Percentiles rank a stretch among this genome's conserved stretches.
phyloP scores from a whole-genome alignment of 2,797 vertebrate genomes.

The Ciconia nigra region DNA sequence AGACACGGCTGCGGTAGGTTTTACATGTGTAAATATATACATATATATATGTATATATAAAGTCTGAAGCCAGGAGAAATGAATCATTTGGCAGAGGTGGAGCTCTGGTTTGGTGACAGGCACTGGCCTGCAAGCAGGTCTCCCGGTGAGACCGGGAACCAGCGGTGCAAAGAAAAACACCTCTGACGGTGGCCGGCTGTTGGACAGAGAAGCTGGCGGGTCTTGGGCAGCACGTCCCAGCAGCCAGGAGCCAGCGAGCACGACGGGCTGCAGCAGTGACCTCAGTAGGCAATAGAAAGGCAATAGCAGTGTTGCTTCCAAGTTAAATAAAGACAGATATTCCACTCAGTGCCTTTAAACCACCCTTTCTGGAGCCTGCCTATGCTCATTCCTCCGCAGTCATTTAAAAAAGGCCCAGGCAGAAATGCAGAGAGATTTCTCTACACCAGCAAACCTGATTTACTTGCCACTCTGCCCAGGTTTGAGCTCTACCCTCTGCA shows the following conservation, averaged over 20 bases:
- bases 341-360: background rate
- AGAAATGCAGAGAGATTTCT: background rate
- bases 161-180: background rate
- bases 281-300: background rate
- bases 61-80: background rate
- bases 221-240: background rate
- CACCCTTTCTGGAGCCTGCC: background rate
- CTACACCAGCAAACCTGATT: background rate
- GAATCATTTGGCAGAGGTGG: background rate
- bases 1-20: background rate
- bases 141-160: background rate
- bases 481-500: background rate
- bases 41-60: background rate
- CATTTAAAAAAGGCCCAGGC: background rate
- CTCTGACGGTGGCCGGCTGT: background rate
- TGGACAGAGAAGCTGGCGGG: background rate
- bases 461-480: background rate
- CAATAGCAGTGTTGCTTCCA: background rate
- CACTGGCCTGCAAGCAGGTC: background rate
- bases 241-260: background rate
- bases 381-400: background rate
- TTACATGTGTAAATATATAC: background rate
- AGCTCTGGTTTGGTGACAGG: background rate
- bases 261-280: background rate
- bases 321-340: background rate